Base-by-base conservation (phyloP, 2,888 invertebrate genomes). In the Automeris io region DNA sequence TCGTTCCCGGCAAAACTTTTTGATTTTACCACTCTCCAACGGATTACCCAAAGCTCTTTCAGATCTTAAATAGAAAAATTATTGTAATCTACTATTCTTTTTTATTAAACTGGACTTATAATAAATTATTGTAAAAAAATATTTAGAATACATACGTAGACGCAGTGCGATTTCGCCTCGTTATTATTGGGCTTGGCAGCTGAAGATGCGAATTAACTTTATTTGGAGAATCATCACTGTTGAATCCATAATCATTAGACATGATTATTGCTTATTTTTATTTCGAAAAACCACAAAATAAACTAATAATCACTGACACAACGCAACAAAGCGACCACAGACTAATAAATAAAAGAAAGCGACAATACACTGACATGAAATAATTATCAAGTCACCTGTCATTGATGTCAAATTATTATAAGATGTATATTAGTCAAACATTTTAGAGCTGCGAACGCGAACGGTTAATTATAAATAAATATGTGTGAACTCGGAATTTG, bases 1-100 rank as follows among this genome's bases (percentile, higher is more conserved):
- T 75, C 92, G 95, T 60, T 92, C 91, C 50, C 96, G 89, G 66
- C 95, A 95, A 76, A 96, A 96, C 12, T 89, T 89, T 72, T 93
- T 94, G 42, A 96, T 94, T 62, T 89, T 89, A 4, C 96, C 96
- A 54, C 82, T 88, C 56, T 91, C 91, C 49, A 91, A 79, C 6
- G 95, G 94, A 61, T 93, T 92, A 52, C 91, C 90, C 53, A 92
- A 68, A 22, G 95, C 95, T 54, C 92, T 88, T 64, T 95, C 95
- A 36, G 92, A 94, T 53, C 95, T 95, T 66, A 40, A 61, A 61
- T 41, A 22, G 43, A 44, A 44, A 31, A 69, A n/a, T 19, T 45
- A 16, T 32, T 37, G 5, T 34, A 33, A 21, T 3, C 19, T 16
- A 1, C 2, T 31, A 29, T 9, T 16, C 13, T 1, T 4, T 6